Evolutionary conservation across 1,140 invertebrate genomes (phyloP).

Genomic region (Antheraea mylitta): DNA sequence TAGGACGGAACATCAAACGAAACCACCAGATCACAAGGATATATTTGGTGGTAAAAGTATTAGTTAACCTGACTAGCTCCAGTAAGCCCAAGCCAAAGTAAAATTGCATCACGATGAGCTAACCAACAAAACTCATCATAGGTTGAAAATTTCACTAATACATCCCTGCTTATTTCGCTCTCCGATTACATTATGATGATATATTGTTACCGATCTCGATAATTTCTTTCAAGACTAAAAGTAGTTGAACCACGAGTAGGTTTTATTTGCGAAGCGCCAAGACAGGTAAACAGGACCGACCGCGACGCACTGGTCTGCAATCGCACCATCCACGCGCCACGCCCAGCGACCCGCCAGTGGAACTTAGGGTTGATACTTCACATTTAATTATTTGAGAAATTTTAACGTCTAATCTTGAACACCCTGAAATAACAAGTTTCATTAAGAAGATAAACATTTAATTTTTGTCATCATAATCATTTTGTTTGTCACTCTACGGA

Average conservation of each 20-base stretch:
- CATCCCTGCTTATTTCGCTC: too few relatives aligned
- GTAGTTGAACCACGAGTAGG: neutral
- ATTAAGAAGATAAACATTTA: too few relatives aligned
- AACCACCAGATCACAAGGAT: too few relatives aligned
- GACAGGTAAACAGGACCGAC: constrained; percentile 33
- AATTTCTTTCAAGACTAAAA: neutral
- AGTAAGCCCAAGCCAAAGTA: too few relatives aligned
- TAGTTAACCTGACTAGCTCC: too few relatives aligned
- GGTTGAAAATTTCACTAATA: too few relatives aligned
- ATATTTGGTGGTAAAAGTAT: too few relatives aligned
- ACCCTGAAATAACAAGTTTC: neutral
- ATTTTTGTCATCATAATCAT: too few relatives aligned
- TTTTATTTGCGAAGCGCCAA: constrained; percentile 1
- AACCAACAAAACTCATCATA: too few relatives aligned
- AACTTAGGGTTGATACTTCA: constrained; percentile 19
- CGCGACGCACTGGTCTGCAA: constrained; percentile 23
- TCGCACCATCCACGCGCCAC: constrained; percentile 37
- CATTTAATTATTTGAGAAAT: neutral
- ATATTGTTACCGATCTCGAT: neutral
- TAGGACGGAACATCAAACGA: too few relatives aligned
- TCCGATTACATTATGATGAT: neutral
- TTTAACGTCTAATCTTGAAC: neutral
- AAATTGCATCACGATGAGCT: too few relatives aligned
- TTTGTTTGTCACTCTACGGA: too few relatives aligned
- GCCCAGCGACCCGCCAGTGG: constrained; percentile 34